phyloP scores from a whole-genome alignment of 2,113 vertebrate genomes.

The Thamnophis sirtalis region DNA sequence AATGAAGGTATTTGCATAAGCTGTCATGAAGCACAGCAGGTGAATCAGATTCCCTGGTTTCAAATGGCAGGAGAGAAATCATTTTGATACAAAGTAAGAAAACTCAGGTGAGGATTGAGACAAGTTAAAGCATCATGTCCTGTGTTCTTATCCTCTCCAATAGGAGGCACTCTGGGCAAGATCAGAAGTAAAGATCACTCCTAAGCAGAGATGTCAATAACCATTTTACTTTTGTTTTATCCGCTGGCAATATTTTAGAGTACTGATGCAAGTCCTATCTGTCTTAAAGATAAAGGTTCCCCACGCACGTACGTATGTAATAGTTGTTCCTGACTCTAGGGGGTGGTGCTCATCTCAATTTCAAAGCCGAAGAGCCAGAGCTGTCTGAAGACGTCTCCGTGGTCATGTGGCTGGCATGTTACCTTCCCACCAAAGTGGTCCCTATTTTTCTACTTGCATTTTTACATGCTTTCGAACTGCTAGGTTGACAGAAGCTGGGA shows the following conservation, averaged over 20 bases:
- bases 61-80: background rate
- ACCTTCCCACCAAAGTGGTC: too few species aligned
- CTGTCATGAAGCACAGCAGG: background rate
- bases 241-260: background rate
- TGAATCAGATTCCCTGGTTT: background rate
- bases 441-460: too few species aligned
- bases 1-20: background rate
- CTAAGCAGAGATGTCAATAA: background rate
- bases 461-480: too few species aligned
- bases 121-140: background rate
- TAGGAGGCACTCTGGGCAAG: background rate
- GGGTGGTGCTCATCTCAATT: too few species aligned
- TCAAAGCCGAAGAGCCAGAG: too few species aligned
- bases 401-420: too few species aligned
- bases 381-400: too few species aligned
- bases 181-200: background rate
- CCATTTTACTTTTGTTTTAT: too few species aligned
- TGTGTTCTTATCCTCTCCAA: background rate
- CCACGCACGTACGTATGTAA: too few species aligned
- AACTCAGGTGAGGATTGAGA: background rate
- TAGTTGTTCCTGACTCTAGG: too few species aligned
- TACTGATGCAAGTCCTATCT: background rate
- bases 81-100: background rate
- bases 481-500: too few species aligned
- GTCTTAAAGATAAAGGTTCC: too few species aligned